phyloP scores from a whole-genome alignment of 2,113 vertebrate genomes.

The Seriola rivoliana region DNA sequence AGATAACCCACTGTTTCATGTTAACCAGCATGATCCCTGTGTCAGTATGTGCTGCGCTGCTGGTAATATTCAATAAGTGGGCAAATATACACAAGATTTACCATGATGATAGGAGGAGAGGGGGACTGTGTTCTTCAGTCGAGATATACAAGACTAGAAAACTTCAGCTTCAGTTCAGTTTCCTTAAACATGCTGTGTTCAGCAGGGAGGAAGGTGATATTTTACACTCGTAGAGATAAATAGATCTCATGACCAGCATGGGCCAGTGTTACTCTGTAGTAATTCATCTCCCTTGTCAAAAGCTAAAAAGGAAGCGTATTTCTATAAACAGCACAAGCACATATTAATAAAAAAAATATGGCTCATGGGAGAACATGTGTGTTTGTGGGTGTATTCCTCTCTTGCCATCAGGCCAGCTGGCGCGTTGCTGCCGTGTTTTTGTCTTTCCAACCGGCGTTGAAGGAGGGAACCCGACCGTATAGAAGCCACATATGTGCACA shows the following conservation, averaged over 20 bases:
- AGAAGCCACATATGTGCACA: slow-evolving; percentile 36
- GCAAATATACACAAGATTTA: slow-evolving; percentile 68
- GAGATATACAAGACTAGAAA: neutral
- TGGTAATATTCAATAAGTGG: slow-evolving; percentile 61
- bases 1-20: slow-evolving; percentile 52
- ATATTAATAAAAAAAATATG: slow-evolving; percentile 23
- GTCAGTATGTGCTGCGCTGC: slow-evolving; percentile 40
- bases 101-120: slow-evolving; percentile 13
- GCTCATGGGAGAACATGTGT: slow-evolving; percentile 48
- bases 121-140: slow-evolving; percentile 13
- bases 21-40: slow-evolving; percentile 56
- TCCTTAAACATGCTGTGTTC: slow-evolving; percentile 24
- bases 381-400: slow-evolving; percentile 26
- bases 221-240: slow-evolving; percentile 11
- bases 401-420: slow-evolving; percentile 56
- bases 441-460: slow-evolving; percentile 2
- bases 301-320: slow-evolving; percentile 42
- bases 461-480: slow-evolving; percentile 6
- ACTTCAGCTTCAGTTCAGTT: neutral
- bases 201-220: slow-evolving; percentile 12
- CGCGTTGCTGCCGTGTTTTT: slow-evolving; percentile 16
- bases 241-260: slow-evolving; percentile 1
- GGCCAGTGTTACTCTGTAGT: slow-evolving; percentile 12
- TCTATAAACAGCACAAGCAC: slow-evolving; percentile 50
- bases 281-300: slow-evolving; percentile 60